These are phyloP conservation scores for Nematostella vectensis DNA, from an alignment of 92 coral and sea anemone genomes.

Conservation along the genomic window DNA sequence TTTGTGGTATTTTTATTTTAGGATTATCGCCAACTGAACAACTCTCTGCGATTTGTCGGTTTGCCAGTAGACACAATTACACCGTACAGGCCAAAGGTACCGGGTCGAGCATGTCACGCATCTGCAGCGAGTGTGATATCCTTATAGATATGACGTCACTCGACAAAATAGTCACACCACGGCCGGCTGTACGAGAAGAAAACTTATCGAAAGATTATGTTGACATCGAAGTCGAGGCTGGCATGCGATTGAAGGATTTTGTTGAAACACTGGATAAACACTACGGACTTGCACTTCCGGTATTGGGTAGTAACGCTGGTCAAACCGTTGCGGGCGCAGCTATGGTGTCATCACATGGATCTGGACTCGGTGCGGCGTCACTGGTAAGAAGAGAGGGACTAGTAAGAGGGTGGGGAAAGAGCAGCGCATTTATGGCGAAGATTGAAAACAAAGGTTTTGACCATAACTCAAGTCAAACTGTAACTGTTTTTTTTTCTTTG, in stretches of 20 bases:
- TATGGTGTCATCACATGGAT: conserved; percentile 54
- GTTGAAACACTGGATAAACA: conserved; percentile 39
- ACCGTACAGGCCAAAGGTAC: conserved; percentile 62
- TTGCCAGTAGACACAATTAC: conserved; percentile 45
- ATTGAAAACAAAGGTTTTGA: no score
- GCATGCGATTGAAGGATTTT: conserved; percentile 43
- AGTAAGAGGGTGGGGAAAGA: neutral
- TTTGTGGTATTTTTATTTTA: neutral
- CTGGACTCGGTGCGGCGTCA: conserved; percentile 52
- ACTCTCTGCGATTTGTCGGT: conserved; percentile 50
- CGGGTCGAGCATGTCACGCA: conserved; percentile 70
- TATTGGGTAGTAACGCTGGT: conserved; percentile 62
- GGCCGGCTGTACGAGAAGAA: conserved; percentile 26
- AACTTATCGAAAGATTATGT: conserved; percentile 47
- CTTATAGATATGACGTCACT: conserved; percentile 56
- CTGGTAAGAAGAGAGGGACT: conserved; percentile 21
- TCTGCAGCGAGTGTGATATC: conserved; percentile 60
- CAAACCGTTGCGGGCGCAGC: conserved; percentile 73
- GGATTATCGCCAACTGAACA: conserved; percentile 43
- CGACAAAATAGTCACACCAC: conserved; percentile 44
- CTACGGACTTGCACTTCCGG: conserved; percentile 54
- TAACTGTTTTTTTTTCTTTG: no score
- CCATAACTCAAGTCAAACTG: no score
- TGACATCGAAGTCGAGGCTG: conserved; percentile 63
- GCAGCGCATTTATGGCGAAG: no score